Evolutionary conservation across 2,797 vertebrate genomes (phyloP).

Genomic region (Cottoperca gobio): DNA sequence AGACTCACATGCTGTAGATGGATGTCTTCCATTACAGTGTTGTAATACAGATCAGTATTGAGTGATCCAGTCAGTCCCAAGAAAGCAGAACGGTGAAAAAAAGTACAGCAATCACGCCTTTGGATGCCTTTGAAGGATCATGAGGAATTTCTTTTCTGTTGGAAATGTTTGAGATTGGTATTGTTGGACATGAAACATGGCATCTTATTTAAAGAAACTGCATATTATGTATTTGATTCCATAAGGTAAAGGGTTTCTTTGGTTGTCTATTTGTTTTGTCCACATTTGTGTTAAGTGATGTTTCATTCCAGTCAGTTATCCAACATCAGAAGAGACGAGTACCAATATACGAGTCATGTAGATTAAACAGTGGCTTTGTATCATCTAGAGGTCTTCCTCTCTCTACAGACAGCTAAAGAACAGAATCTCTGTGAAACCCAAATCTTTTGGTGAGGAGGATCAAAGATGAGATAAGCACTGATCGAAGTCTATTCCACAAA

Average conservation of each 20-base stretch:
- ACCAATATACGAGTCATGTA: constrained; percentile 28
- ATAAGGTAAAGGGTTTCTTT: neutral
- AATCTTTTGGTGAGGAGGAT: constrained; percentile 33
- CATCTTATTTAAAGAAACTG: constrained; percentile 16
- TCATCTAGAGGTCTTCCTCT: constrained; percentile 46
- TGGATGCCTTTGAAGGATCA: constrained; percentile 8
- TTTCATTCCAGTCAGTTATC: constrained; percentile 10
- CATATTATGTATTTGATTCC: constrained; percentile 1
- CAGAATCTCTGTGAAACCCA: constrained; percentile 31
- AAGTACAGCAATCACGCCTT: neutral
- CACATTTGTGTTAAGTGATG: constrained; percentile 13
- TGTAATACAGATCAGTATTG: constrained; percentile 29
- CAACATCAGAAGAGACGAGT: neutral
- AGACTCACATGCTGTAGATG: constrained; percentile 39
- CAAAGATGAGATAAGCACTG: constrained; percentile 41
- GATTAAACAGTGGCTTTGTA: constrained; percentile 37
- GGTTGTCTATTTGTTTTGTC: neutral
- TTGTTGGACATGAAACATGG: neutral
- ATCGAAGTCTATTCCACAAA: constrained; percentile 64
- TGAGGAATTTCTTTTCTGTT: neutral
- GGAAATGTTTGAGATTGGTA: neutral
- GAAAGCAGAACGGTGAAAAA: neutral
- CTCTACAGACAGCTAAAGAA: constrained; percentile 50
- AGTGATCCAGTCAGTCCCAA: neutral
- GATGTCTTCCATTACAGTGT: constrained; percentile 36